Conservation (phyloP, 2,888 invertebrate species). For the Pseudolycoriella hygida region DNA sequence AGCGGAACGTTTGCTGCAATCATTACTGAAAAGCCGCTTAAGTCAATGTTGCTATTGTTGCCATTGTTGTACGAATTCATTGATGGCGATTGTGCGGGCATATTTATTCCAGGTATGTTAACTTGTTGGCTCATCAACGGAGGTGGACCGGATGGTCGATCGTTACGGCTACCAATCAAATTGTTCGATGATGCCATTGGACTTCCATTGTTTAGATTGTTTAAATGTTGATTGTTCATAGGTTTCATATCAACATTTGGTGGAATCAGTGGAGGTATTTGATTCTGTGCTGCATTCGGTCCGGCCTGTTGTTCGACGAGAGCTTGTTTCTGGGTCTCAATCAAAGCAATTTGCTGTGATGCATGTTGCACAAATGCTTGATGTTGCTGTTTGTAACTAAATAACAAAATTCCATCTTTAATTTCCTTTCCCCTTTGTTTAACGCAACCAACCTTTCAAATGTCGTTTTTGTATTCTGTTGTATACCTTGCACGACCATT, state of each 20-base stretch:
- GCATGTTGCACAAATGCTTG: conserved; percentile 88
- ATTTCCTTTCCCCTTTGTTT: background rate
- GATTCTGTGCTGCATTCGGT: conserved; percentile 9
- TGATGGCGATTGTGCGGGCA: conserved; percentile 20
- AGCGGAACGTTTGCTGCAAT: background rate
- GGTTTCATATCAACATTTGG: background rate
- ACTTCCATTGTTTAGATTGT: background rate
- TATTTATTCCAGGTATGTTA: conserved; percentile 18
- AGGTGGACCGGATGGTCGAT: conserved; percentile 11
- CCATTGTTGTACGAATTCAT: background rate
- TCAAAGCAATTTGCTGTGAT: conserved; percentile 68
- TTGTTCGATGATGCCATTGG: background rate
- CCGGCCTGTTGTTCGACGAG: conserved; percentile 29
- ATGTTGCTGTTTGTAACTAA: conserved; percentile 79
- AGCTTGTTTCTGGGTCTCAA: conserved; percentile 59
- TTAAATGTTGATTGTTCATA: background rate
- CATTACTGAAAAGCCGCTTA: background rate
- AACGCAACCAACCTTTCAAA: conserved; percentile 44
- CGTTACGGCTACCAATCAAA: background rate
- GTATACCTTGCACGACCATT: conserved; percentile 55
- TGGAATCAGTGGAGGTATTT: conserved; percentile 3
- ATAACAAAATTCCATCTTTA: background rate
- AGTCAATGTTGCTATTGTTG: too few species aligned
- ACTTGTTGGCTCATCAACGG: conserved; percentile 29
- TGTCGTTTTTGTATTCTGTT: conserved; percentile 63